A percentile compares a stretch with the other conserved stretches of the same genome.
Conservation (phyloP, 1,140 invertebrate genomes). For the Antheraea pernyi region DNA sequence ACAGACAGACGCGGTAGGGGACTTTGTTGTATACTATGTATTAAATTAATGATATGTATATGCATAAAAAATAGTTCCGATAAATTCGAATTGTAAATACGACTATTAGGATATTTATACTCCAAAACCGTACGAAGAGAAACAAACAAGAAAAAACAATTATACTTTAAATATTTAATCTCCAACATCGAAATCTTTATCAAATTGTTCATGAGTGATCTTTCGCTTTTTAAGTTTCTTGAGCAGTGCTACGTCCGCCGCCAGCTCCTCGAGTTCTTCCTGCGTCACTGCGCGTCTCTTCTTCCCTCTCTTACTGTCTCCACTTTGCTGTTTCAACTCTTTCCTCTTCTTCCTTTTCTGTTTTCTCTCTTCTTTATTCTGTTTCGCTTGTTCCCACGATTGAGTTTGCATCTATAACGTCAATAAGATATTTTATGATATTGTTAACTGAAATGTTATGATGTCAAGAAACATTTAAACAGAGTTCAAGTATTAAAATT, state of each 20-base stretch:
- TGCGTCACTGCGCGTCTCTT: slow-evolving; percentile 81
- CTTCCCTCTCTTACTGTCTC: slow-evolving; percentile 73
- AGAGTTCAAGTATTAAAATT: too few relatives aligned
- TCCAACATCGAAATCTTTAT: slow-evolving; percentile 78
- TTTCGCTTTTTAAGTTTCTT: slow-evolving; percentile 95
- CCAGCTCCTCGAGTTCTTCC: slow-evolving; percentile 91
- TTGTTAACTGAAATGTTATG: too few relatives aligned
- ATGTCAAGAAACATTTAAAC: too few relatives aligned
- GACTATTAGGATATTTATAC: too few relatives aligned
- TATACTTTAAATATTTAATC: slow-evolving; percentile 37
- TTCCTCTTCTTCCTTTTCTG: slow-evolving; percentile 80
- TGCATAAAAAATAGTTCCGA: too few relatives aligned
- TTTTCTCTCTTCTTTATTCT: slow-evolving; percentile 85
- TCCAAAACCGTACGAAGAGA: background rate
- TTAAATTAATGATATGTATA: too few relatives aligned
- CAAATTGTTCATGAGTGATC: slow-evolving; percentile 82
- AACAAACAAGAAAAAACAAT: background rate
- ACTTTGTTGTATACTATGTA: too few relatives aligned
- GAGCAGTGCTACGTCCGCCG: slow-evolving; percentile 89
- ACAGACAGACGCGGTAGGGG: too few relatives aligned
- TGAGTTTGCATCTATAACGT: slow-evolving; percentile 80
- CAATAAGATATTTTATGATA: too few relatives aligned
- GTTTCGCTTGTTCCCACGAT: slow-evolving; percentile 91
- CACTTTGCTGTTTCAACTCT: slow-evolving; percentile 69
- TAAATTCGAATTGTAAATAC: too few relatives aligned